Evolutionary conservation across 2,888 invertebrate species (phyloP), one percentile per base, ranked within the genome.

Genomic region (Chymomyza fuscimana): DNA sequence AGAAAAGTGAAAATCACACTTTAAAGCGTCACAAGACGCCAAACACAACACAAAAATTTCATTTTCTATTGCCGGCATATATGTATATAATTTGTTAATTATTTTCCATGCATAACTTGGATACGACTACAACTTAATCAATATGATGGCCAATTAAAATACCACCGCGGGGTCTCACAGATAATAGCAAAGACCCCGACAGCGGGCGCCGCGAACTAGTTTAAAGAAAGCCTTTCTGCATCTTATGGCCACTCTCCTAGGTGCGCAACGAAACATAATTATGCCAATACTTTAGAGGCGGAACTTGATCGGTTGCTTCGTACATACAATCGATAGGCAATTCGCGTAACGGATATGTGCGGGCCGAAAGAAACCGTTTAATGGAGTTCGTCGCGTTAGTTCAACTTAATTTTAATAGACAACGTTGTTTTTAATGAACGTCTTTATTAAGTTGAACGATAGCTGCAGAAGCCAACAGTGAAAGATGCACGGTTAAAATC

Each of bases 81-180:
- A 86, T 86, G 76, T 68, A 73, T 78, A 86, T 84, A 86, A 85
- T 89, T 89, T 90, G 87, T 86, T 88, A 90, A 89, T 87, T 87
- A 86, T 87, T 89, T 89, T 83, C 72, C 79, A 80, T 72, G 69
- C 72, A 70, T 63, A 70, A 65, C 70, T 72, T 73, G 78, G 65
- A 65, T 69, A 65, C 70, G 65, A 78, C 88, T 79, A 89, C 89
- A 90, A 89, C 90, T 90, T 81, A 90, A 89, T 89, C 89, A 89
- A 88, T 80, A 81, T 81, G 81, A 87, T 85, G 80, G 77, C 83
- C 85, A 89, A 88, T 89, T 89, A 89, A 90, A 88, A 87, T 80
- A 76, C 76, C 89, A 82, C 90, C 86, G 72, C 79, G 81, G 87
- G 88, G 84, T 72, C 80, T 58, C 82, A 72, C 52, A 72, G 73